Evolutionary conservation across 2,113 vertebrate genomes (phyloP), one percentile per base, ranked within the genome.

Genomic region (Prinia subflava): DNA sequence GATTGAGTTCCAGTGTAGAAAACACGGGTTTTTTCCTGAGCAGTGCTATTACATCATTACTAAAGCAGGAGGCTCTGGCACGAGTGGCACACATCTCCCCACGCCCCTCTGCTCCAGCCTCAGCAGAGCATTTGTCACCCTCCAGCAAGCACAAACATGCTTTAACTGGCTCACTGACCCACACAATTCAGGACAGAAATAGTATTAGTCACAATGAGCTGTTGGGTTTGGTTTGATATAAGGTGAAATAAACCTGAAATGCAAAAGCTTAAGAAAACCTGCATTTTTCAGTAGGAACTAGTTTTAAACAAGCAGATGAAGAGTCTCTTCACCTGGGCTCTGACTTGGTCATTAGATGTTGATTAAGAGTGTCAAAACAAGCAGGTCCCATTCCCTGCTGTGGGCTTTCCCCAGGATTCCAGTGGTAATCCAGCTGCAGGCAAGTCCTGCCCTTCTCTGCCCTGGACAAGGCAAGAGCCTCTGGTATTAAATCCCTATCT

Each of bases 161-260:
- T 83, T 69, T 70, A 83, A 80, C 25, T 22, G 89, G 63, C 68
- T 81, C 83, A 49, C 46, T 55, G 69, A 90, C 85, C 69, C 92
- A 67, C 3, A 1, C 31, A 50, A 52, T 15, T 46, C 9, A 3
- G 39, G 56, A 91, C 52, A 89, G 52, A 52, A 50, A 81, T 31
- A 57, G 47, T 6, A 78, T 59, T 49, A 50, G 35, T 65, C 87
- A 89, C 42, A 91, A 82, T 0, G 35, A 57, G 31, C 23, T 18
- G 2, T 0, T 30, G 39, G 30, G 42, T 60, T 85, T 67, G 50
- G 41, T 81, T 81, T 11, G 0, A 2, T 27, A 27, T 1, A 18
- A 52, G 33, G 9, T 27, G 10, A 35, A 50, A 64, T 25, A 35
- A 82, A 69, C 6, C 25, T 62, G 5, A 69, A 71, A 35, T 16